Conservation (phyloP, 2,113 vertebrate species). For the Kryptolebias marmoratus region DNA sequence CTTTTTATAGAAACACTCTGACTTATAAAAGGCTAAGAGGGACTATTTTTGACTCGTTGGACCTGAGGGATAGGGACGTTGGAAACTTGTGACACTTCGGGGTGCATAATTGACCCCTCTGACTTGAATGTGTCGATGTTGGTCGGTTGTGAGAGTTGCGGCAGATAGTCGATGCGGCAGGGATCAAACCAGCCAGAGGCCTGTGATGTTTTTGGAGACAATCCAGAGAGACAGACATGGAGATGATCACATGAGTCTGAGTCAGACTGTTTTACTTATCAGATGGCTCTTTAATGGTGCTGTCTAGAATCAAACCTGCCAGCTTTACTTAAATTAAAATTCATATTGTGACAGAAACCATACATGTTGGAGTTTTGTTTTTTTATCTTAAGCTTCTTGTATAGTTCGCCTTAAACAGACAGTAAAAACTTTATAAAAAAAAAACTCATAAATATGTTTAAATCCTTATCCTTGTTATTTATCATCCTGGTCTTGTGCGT, state of each 20-base stretch:
- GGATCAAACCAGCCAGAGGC: constrained; percentile 48
- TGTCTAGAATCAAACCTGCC: constrained; percentile 33
- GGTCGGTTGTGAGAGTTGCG: constrained; percentile 57
- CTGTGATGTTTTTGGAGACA: constrained; percentile 65
- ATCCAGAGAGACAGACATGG: constrained; percentile 50
- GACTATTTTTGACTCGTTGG: constrained; percentile 84
- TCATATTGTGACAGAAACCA: neutral
- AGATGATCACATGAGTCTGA: constrained; percentile 53
- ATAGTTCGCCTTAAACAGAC: neutral
- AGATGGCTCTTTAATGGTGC: constrained; percentile 32
- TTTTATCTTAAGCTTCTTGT: neutral
- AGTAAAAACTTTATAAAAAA: no score
- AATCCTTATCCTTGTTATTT: no score
- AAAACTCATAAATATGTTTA: no score
- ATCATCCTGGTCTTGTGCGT: no score
- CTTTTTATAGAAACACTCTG: constrained; percentile 93
- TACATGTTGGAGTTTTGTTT: neutral
- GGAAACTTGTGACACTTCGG: constrained; percentile 80
- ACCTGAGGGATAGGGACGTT: constrained; percentile 62
- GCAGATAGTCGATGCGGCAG: constrained; percentile 56
- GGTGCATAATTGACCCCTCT: constrained; percentile 77
- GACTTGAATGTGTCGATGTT: constrained; percentile 73
- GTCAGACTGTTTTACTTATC: constrained; percentile 48
- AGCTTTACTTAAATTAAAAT: constrained; percentile 4
- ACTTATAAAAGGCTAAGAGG: constrained; percentile 85